phyloP scores from a whole-genome alignment of 2,113 vertebrate species.

The Trematomus loennbergii region DNA sequence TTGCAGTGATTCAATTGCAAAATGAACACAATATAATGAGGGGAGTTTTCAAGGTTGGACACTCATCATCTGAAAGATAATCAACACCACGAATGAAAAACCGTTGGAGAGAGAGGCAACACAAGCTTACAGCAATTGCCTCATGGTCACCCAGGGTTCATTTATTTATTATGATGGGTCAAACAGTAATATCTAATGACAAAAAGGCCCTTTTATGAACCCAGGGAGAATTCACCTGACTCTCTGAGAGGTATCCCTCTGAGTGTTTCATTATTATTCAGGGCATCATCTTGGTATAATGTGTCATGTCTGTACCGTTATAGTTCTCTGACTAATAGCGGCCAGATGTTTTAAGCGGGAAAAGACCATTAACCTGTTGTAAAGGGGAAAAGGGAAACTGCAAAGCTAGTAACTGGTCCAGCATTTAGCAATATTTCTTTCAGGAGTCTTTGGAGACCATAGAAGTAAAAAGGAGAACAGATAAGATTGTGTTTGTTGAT shows the following conservation, averaged over 20 bases:
- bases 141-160: not conserved
- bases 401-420: too few relatives aligned
- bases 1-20: not conserved
- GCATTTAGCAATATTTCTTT: not conserved
- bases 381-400: too few relatives aligned
- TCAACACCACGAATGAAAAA: not conserved
- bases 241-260: not conserved
- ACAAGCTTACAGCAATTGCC: not conserved
- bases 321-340: not conserved
- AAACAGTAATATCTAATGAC: not conserved
- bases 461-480: too few relatives aligned
- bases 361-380: not conserved
- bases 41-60: conserved; percentile 2
- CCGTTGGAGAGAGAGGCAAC: not conserved
- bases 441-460: too few relatives aligned
- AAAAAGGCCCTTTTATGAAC: not conserved
- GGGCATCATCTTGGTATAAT: not conserved
- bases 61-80: conserved; percentile 15
- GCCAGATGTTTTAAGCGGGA: not conserved
- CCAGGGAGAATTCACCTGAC: not conserved
- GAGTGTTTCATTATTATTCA: not conserved
- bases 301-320: not conserved
- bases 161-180: not conserved
- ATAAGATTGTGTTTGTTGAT: not conserved
- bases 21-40: not conserved